phyloP scores from a whole-genome alignment of 2,113 vertebrate genomes.

The Polyodon spathula region DNA sequence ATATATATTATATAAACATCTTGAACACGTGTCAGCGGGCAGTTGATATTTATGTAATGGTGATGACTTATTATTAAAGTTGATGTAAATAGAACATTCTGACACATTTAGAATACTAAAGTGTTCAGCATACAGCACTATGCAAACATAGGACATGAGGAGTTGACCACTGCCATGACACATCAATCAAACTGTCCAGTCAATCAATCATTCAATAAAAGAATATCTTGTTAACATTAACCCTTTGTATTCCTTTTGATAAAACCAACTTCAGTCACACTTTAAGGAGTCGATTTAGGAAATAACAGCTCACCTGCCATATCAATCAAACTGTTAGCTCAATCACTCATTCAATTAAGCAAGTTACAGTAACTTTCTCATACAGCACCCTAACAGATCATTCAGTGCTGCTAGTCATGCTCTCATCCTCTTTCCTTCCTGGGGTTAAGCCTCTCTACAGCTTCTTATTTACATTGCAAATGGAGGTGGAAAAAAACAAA shows the following conservation, averaged over 20 bases:
- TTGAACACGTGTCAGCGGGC: too few relatives aligned
- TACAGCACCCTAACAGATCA: constrained; percentile 42
- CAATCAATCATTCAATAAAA: constrained; percentile 17
- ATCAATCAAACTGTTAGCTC: constrained; percentile 51
- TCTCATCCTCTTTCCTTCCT: constrained; percentile 28
- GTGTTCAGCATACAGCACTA: constrained; percentile 6
- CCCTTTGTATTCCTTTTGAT: constrained; percentile 22
- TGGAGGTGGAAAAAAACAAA: too few relatives aligned
- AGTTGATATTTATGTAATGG: too few relatives aligned
- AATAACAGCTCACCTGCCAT: constrained; percentile 43
- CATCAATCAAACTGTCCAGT: constrained; percentile 35
- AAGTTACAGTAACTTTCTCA: constrained; percentile 40
- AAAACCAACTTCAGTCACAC: constrained; percentile 32
- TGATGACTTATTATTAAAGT: too few relatives aligned
- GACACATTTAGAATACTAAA: too few relatives aligned
- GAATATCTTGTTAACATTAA: constrained; percentile 9
- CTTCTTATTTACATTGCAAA: too few relatives aligned
- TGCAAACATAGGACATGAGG: constrained; percentile 20
- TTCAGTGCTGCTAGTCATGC: constrained; percentile 23
- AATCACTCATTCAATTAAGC: constrained; percentile 42
- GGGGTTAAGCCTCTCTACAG: constrained; percentile 10
- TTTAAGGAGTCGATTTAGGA: constrained; percentile 22
- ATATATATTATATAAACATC: too few relatives aligned
- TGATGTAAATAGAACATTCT: too few relatives aligned
- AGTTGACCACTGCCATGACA: constrained; percentile 7